Percentiles rank a stretch among this genome's conserved stretches.
These are phyloP conservation scores for Piscicola geometra DNA, from an alignment of 2,888 invertebrate genomes.

Conservation along the genomic window DNA sequence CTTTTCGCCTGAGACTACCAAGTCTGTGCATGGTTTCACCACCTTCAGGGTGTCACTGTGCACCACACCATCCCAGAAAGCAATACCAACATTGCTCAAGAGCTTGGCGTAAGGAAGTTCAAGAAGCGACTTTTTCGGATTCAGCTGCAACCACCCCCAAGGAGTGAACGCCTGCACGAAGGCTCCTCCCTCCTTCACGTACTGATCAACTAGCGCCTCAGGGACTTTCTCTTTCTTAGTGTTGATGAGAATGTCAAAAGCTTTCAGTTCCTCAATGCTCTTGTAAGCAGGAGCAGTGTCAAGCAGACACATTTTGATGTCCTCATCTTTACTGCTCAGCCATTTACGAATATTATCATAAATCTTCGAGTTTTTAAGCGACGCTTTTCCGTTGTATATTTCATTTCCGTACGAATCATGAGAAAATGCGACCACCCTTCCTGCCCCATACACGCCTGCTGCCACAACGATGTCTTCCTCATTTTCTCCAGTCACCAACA, in stretches of 20 bases:
- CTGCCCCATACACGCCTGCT: slow-evolving; percentile 31
- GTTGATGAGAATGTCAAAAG: neutral
- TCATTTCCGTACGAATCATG: slow-evolving; percentile 34
- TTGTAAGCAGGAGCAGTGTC: neutral
- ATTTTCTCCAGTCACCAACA: slow-evolving; percentile 33
- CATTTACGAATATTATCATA: slow-evolving; percentile 32
- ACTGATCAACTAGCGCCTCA: neutral
- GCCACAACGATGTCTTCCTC: slow-evolving; percentile 34
- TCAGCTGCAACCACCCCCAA: slow-evolving; percentile 43
- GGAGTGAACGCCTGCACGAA: slow-evolving; percentile 41
- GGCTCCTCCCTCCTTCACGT: slow-evolving; percentile 38
- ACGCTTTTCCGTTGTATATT: neutral
- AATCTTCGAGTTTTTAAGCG: neutral
- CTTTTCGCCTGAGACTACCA: neutral
- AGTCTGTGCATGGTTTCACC: neutral
- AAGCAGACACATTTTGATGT: neutral
- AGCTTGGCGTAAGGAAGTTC: slow-evolving; percentile 39
- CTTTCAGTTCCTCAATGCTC: neutral
- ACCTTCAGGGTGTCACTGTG: neutral
- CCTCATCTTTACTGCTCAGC: neutral
- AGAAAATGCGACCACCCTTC: slow-evolving; percentile 37
- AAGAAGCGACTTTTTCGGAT: slow-evolving; percentile 33
- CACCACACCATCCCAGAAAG: slow-evolving; percentile 28
- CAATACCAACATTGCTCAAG: slow-evolving; percentile 26
- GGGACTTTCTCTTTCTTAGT: neutral